These are phyloP conservation scores for Chamaetylas fuelleborni DNA, from an alignment of 2,113 vertebrate genomes.

Conservation along the genomic window DNA sequence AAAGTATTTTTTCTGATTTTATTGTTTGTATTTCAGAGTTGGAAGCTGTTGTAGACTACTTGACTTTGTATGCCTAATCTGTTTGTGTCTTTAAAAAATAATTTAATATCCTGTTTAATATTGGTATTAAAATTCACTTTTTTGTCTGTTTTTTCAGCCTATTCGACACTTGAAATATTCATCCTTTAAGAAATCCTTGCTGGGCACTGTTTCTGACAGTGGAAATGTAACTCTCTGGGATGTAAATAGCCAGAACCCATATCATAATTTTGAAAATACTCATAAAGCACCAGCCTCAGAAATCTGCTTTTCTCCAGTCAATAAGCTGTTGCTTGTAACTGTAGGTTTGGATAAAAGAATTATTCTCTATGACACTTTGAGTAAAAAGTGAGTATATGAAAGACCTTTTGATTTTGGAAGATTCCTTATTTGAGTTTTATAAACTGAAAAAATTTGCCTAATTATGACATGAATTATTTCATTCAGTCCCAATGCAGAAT, in stretches of 20 bases:
- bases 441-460: not conserved
- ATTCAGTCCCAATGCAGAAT: not conserved
- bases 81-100: not conserved
- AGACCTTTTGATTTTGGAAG: not conserved
- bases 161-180: conserved; percentile 90
- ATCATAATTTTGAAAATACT: conserved; percentile 84
- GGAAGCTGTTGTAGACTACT: not conserved
- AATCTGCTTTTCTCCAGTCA: conserved; percentile 93
- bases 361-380: conserved; percentile 92
- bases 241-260: conserved; percentile 86
- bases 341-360: conserved; percentile 97
- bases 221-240: conserved; percentile 94
- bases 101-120: not conserved
- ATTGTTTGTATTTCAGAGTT: not conserved
- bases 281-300: conserved; percentile 93
- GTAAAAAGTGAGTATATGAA: conserved; percentile 88
- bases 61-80: not conserved
- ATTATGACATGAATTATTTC: not conserved
- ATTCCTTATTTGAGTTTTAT: not conserved
- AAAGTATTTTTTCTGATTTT: not conserved
- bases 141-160: conserved; percentile 77
- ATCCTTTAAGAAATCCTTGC: conserved; percentile 85
- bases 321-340: conserved; percentile 90
- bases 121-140: not conserved
- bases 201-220: conserved; percentile 91